Evolutionary conservation across 2,113 vertebrate genomes (phyloP).

Genomic region (Thalassarche chlororhynchos): DNA sequence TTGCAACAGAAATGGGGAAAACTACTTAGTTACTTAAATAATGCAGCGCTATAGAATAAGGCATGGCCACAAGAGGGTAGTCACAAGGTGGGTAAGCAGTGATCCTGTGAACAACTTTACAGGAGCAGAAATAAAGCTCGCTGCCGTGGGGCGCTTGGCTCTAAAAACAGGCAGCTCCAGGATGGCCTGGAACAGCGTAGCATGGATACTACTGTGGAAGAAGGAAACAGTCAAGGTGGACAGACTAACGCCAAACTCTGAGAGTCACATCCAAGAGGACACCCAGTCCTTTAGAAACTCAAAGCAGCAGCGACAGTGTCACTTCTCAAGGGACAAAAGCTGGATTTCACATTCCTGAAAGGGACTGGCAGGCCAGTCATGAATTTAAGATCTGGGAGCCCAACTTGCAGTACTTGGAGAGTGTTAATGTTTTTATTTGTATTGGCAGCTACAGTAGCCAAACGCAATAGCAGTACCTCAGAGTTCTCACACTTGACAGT

Average conservation of each 20-base stretch:
- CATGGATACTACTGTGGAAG: background rate
- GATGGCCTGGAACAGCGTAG: background rate
- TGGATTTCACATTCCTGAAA: background rate
- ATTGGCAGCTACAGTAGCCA: background rate
- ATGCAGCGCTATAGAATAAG: background rate
- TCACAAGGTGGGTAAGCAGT: background rate
- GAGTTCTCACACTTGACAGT: background rate
- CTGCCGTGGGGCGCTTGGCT: background rate
- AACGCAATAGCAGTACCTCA: background rate
- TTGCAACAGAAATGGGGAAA: background rate
- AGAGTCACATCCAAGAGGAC: background rate
- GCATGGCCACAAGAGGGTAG: background rate
- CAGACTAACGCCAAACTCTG: background rate
- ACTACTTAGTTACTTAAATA: background rate
- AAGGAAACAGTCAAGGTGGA: background rate
- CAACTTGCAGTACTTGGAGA: background rate
- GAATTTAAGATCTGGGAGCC: background rate
- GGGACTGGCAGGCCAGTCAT: background rate
- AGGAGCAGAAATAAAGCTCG: background rate
- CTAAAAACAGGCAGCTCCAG: background rate
- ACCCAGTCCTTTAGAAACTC: background rate
- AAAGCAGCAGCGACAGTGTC: background rate
- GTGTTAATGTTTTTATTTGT: background rate
- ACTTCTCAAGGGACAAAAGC: background rate
- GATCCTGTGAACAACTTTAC: background rate